phyloP scores from a whole-genome alignment of 2,797 vertebrate genomes.

The Rhodeus uyekii region DNA sequence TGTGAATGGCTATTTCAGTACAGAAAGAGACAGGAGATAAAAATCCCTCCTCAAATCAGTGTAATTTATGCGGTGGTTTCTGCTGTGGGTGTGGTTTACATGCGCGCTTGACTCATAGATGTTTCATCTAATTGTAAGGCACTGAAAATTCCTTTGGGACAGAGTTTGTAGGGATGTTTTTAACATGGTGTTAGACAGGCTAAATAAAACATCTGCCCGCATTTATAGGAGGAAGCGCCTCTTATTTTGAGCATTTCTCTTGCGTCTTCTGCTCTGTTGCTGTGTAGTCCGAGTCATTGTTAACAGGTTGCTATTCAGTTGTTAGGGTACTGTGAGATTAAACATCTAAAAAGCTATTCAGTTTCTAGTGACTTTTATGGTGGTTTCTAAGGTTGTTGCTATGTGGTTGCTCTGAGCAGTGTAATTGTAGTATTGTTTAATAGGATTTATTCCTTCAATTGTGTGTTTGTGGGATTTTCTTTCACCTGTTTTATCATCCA shows the following conservation, averaged over 20 bases:
- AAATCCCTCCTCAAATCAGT: background rate
- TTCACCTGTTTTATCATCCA: background rate
- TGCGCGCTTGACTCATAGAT: constrained; percentile 21
- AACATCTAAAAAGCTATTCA: background rate
- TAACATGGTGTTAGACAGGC: background rate
- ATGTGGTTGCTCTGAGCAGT: background rate
- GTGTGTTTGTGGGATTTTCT: background rate
- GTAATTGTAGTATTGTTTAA: background rate
- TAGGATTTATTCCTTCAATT: background rate
- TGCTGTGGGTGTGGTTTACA: constrained; percentile 21
- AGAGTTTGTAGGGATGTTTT: background rate
- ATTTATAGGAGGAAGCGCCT: background rate
- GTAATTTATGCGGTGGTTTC: constrained; percentile 16
- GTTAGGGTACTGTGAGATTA: background rate
- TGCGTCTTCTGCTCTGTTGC: background rate
- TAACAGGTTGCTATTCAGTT: background rate
- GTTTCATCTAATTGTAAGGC: constrained; percentile 15
- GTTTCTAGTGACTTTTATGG: background rate
- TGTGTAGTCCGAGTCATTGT: background rate
- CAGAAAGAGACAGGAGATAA: background rate
- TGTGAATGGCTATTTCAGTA: constrained; percentile 29
- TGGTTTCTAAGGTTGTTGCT: background rate
- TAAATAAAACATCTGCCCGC: background rate
- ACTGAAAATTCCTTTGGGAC: constrained; percentile 6
- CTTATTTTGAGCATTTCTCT: background rate